Percentiles rank a stretch among this genome's conserved stretches.
Evolutionary conservation across 1,140 invertebrate species (phyloP).

Genomic region (Lepidurus packardi): DNA sequence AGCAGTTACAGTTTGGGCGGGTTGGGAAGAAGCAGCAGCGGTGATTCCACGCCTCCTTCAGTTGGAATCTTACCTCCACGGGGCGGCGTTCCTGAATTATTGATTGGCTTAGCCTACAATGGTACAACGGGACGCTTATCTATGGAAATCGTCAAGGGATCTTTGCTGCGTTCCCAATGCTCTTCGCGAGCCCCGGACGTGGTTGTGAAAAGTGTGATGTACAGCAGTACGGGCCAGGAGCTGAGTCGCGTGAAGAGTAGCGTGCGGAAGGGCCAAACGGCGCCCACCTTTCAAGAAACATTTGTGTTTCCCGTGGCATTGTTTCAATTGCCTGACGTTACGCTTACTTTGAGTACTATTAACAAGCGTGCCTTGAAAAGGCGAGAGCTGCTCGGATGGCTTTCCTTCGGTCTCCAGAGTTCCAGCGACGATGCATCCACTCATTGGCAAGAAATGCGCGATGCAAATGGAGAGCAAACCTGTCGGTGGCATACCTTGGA

Average conservation of each 20-base stretch:
- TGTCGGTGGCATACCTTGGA: constrained; percentile 66
- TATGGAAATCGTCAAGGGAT: constrained; percentile 86
- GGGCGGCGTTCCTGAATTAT: constrained; percentile 79
- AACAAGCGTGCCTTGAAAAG: constrained; percentile 85
- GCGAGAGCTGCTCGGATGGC: constrained; percentile 95
- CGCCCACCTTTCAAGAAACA: constrained; percentile 91
- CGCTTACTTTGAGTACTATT: constrained; percentile 87
- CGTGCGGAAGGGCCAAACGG: constrained; percentile 77
- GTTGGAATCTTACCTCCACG: constrained; percentile 60
- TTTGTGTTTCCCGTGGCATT: constrained; percentile 95
- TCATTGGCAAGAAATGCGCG: constrained; percentile 87
- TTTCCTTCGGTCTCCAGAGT: constrained; percentile 82
- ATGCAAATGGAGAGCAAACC: constrained; percentile 62
- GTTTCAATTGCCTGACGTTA: constrained; percentile 92
- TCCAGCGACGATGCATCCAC: constrained; percentile 85
- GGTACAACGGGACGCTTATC: constrained; percentile 84
- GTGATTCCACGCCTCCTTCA: constrained; percentile 78
- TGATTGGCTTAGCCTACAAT: constrained; percentile 84
- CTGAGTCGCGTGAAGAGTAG: constrained; percentile 87
- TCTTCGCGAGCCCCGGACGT: constrained; percentile 66
- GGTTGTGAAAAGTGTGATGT: constrained; percentile 83
- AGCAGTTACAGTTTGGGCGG: constrained; percentile 52
- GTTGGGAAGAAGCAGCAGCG: constrained; percentile 81
- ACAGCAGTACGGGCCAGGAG: constrained; percentile 86
- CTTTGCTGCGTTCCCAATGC: constrained; percentile 33